A percentile compares a stretch with the other conserved stretches of the same genome.
Evolutionary conservation across 64 coral and sea anemone species (phyloP).

Genomic region (Porites australiensis): DNA sequence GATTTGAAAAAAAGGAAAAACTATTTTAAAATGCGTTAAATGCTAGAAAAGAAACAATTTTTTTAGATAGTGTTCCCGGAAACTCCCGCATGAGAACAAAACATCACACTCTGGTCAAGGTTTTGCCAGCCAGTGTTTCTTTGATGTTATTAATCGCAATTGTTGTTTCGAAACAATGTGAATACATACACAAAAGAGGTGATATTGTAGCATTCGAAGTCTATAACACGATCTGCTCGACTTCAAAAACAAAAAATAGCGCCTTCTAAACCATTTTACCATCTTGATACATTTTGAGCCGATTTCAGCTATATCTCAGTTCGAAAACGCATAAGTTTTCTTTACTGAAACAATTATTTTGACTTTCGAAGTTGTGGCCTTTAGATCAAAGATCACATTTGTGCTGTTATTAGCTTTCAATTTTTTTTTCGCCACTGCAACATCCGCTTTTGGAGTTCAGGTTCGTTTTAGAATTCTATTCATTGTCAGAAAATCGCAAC

Average conservation of each 20-base stretch:
- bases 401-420: constrained; percentile 1
- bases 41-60: too few relatives aligned
- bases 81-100: not conserved
- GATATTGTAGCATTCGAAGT: constrained; percentile 6
- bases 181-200: not conserved
- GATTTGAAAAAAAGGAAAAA: too few relatives aligned
- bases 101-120: not conserved
- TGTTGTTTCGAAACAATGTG: not conserved
- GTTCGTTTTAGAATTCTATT: not conserved
- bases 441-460: not conserved
- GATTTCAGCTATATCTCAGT: too few relatives aligned
- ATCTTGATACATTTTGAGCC: too few relatives aligned
- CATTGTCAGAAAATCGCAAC: not conserved
- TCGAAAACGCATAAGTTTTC: too few relatives aligned
- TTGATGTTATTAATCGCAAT: not conserved
- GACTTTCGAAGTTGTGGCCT: too few relatives aligned
- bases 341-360: too few relatives aligned
- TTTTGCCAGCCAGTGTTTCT: not conserved
- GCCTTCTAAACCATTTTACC: too few relatives aligned
- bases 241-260: not conserved
- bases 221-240: not conserved
- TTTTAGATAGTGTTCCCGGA: too few relatives aligned
- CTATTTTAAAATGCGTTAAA: too few relatives aligned
- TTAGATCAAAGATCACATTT: constrained; percentile 36
- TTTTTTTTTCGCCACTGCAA: not conserved